These are phyloP conservation scores for Poecilia picta DNA, from an alignment of 2,797 vertebrate species.

Conservation along the genomic window DNA sequence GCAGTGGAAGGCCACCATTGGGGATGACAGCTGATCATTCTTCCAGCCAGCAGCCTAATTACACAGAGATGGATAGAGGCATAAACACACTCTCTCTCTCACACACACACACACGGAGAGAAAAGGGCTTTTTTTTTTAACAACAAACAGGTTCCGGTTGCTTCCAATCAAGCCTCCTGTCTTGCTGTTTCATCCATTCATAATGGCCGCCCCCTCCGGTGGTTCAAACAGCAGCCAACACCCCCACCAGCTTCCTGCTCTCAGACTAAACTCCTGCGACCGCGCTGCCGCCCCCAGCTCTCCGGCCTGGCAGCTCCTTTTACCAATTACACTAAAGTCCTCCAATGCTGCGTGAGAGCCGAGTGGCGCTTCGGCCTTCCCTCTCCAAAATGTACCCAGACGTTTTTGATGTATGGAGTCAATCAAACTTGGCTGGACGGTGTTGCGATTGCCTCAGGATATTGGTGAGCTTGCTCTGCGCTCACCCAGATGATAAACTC, in stretches of 20 bases:
- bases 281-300: slow-evolving; percentile 17
- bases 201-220: slow-evolving; percentile 25
- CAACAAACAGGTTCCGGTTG: slow-evolving; percentile 68
- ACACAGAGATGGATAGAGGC: slow-evolving; percentile 48
- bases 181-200: slow-evolving; percentile 64
- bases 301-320: slow-evolving; percentile 31
- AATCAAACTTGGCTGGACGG: slow-evolving; percentile 66
- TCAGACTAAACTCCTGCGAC: slow-evolving; percentile 35
- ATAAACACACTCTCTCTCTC: slow-evolving; percentile 4
- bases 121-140: slow-evolving; percentile 25
- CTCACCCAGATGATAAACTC: slow-evolving; percentile 63
- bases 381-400: slow-evolving; percentile 6
- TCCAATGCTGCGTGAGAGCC: slow-evolving; percentile 32
- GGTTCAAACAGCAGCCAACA: slow-evolving; percentile 45
- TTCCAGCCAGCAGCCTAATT: slow-evolving; percentile 72
- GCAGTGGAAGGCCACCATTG: slow-evolving; percentile 68
- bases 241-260: slow-evolving; percentile 57
- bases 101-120: slow-evolving; percentile 10
- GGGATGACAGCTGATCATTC: slow-evolving; percentile 77
- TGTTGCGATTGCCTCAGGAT: slow-evolving; percentile 59
- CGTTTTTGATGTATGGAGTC: slow-evolving; percentile 69
- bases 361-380: slow-evolving; percentile 8
- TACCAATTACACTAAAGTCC: slow-evolving; percentile 60
- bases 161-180: slow-evolving; percentile 59
- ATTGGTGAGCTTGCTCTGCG: slow-evolving; percentile 55